phyloP scores from a whole-genome alignment of 2,113 vertebrate species.

The Paraplagusia blochii region DNA sequence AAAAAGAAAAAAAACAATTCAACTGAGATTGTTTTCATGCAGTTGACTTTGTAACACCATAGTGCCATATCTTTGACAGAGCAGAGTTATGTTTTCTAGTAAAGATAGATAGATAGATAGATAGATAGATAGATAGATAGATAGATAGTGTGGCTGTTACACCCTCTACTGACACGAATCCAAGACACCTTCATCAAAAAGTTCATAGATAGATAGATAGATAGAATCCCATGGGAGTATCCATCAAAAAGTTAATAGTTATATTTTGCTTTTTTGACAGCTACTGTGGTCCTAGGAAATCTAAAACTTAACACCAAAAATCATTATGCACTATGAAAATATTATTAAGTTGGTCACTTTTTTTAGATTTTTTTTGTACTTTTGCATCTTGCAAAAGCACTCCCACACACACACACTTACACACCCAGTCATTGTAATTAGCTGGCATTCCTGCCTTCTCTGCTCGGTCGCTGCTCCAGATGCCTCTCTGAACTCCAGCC shows the following conservation, averaged over 20 bases:
- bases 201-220: too few species aligned
- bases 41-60: constrained; percentile 61
- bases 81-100: constrained; percentile 49
- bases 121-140: too few species aligned
- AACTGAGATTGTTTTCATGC: constrained; percentile 37
- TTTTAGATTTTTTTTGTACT: neutral
- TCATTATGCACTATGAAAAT: constrained; percentile 15
- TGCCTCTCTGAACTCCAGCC: constrained; percentile 50
- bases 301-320: constrained; percentile 37
- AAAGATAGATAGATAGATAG: too few species aligned
- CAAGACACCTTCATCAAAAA: too few species aligned
- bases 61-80: constrained; percentile 33
- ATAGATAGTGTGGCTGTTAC: too few species aligned
- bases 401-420: constrained; percentile 14
- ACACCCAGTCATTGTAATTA: constrained; percentile 48
- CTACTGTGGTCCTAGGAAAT: constrained; percentile 25
- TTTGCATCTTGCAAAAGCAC: neutral
- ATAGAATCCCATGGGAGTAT: too few species aligned
- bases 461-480: constrained; percentile 63
- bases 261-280: constrained; percentile 31
- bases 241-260: too few species aligned
- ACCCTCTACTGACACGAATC: too few species aligned
- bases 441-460: constrained; percentile 57
- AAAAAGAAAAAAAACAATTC: neutral
- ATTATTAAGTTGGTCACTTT: constrained; percentile 28